Evolutionary conservation across 2,797 vertebrate species (phyloP).

Genomic region (Nannoperca australis): DNA sequence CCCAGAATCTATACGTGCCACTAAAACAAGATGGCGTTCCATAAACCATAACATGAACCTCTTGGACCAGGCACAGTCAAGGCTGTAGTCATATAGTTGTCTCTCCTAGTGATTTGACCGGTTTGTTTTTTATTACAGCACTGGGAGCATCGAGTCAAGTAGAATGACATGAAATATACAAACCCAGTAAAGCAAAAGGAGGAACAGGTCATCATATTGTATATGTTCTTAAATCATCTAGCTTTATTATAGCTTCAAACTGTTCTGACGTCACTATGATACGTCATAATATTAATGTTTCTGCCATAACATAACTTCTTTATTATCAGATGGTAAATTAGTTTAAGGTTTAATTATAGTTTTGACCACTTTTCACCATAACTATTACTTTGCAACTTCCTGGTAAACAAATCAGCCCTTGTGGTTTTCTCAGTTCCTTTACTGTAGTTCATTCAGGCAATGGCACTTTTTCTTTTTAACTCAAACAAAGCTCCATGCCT

Average conservation of each 20-base stretch:
- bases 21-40: too few species aligned
- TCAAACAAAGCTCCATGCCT: background rate
- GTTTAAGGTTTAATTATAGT: background rate
- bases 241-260: background rate
- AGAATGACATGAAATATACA: background rate
- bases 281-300: background rate
- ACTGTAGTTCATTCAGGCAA: background rate
- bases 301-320: background rate
- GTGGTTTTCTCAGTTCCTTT: constrained; percentile 4
- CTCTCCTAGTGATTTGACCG: background rate
- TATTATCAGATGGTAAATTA: background rate
- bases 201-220: background rate
- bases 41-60: too few species aligned
- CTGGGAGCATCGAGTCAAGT: background rate
- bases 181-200: constrained; percentile 3
- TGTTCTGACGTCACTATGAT: background rate
- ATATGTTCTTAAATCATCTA: background rate
- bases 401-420: constrained; percentile 10
- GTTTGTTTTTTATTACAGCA: constrained; percentile 10
- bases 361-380: background rate
- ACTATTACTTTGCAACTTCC: background rate
- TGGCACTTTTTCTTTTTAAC: background rate
- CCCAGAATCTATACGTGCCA: background rate
- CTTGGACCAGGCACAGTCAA: background rate
- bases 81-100: background rate